These are phyloP conservation scores for Sceloporus undulatus DNA, from an alignment of 2,113 vertebrate genomes.

Conservation along the genomic window DNA sequence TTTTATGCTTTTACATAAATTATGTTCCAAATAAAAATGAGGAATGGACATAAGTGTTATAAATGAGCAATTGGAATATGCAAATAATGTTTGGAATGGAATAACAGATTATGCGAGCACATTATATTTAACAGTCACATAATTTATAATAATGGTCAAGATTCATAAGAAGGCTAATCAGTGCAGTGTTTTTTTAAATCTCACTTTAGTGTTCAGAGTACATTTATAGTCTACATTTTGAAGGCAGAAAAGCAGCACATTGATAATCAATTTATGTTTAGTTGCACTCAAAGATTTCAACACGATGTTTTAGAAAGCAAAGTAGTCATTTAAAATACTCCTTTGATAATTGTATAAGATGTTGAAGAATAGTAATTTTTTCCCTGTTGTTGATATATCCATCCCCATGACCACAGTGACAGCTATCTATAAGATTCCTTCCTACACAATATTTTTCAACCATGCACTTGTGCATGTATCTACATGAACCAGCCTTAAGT, in stretches of 20 bases:
- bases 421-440: background rate
- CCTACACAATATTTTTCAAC: background rate
- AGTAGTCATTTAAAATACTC: background rate
- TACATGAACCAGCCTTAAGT: background rate
- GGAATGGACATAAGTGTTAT: conserved; percentile 55
- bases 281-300: background rate
- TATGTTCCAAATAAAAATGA: conserved; percentile 67
- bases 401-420: background rate
- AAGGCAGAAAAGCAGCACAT: background rate
- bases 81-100: conserved; percentile 61
- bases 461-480: background rate
- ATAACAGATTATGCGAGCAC: conserved; percentile 53
- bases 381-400: background rate
- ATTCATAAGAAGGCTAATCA: conserved; percentile 53
- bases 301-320: background rate
- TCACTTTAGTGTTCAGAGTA: conserved; percentile 5
- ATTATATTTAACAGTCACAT: conserved; percentile 51
- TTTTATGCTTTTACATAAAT: conserved; percentile 62
- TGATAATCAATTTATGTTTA: background rate
- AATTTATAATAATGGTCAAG: conserved; percentile 56
- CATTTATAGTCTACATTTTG: conserved; percentile 42
- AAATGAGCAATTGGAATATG: conserved; percentile 66
- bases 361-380: background rate
- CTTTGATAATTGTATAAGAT: background rate
- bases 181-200: conserved; percentile 28